phyloP scores from a whole-genome alignment of 2,888 invertebrate genomes.

The Branchellion lobata region DNA sequence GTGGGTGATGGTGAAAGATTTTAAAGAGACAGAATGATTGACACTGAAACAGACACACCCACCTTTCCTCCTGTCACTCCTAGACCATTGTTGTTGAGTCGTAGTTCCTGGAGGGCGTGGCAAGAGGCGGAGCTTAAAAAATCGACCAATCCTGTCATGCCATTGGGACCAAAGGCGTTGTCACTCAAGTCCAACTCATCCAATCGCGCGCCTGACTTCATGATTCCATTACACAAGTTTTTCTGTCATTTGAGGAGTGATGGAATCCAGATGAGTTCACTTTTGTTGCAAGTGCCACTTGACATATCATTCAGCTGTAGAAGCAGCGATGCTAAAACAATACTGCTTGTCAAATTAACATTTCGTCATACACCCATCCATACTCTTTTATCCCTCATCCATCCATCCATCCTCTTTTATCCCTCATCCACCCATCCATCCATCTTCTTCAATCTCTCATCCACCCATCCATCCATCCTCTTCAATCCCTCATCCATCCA shows the following conservation, averaged over 20 bases:
- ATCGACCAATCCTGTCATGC: conserved; percentile 61
- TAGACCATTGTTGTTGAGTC: conserved; percentile 90
- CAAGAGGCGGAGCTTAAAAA: conserved; percentile 81
- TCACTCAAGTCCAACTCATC: conserved; percentile 88
- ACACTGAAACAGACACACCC: conserved; percentile 18
- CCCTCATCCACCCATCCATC: no score
- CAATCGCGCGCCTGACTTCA: conserved; percentile 75
- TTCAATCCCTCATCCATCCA: no score
- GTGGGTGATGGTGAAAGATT: background rate
- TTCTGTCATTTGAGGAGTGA: conserved; percentile 66
- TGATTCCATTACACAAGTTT: conserved; percentile 78
- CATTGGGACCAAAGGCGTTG: conserved; percentile 79
- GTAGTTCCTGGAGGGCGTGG: conserved; percentile 77
- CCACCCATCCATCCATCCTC: no score
- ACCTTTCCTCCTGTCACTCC: conserved; percentile 83
- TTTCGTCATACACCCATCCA: background rate
- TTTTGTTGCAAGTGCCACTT: no score
- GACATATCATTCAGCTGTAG: no score
- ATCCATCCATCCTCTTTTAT: no score
- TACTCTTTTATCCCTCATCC: no score
- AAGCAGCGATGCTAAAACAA: background rate
- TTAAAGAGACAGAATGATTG: no score
- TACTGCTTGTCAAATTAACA: background rate
- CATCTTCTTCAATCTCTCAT: no score
- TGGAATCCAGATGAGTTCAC: no score